Conservation (phyloP, 2,888 invertebrate species). For the Tuta absoluta region DNA sequence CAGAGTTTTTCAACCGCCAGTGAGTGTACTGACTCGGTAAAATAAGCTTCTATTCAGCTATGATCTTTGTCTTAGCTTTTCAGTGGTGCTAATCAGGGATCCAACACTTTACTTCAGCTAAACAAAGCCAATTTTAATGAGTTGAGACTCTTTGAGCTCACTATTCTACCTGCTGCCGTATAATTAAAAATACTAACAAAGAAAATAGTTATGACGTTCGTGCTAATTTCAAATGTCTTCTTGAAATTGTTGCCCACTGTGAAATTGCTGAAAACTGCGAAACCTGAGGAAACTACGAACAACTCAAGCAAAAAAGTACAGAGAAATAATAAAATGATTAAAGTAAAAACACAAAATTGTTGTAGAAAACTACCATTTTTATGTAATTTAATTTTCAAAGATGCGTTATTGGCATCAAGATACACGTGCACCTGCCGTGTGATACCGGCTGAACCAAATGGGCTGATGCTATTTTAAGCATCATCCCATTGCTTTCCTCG, state of each 20-base stretch:
- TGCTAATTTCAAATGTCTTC: neutral
- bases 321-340: neutral
- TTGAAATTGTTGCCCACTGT: neutral
- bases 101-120: neutral
- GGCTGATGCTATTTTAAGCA: no score
- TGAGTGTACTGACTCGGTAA: no score
- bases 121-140: neutral
- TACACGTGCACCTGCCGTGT: no score
- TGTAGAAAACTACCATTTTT: no score
- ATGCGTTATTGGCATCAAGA: no score
- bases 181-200: constrained; percentile 6
- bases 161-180: neutral
- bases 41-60: no score
- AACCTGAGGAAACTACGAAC: neutral
- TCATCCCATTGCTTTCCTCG: no score
- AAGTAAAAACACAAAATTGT: neutral
- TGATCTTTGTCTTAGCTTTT: no score
- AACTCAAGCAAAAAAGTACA: neutral
- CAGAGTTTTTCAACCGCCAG: no score
- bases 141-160: neutral
- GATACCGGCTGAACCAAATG: no score
- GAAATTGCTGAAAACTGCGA: constrained; percentile 2
- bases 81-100: neutral
- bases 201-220: constrained; percentile 1
- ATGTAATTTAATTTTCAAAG: no score